Percentiles rank a stretch among this genome's conserved stretches.
phyloP scores from a whole-genome alignment of 2,113 vertebrate species.

The Scatophagus argus region DNA sequence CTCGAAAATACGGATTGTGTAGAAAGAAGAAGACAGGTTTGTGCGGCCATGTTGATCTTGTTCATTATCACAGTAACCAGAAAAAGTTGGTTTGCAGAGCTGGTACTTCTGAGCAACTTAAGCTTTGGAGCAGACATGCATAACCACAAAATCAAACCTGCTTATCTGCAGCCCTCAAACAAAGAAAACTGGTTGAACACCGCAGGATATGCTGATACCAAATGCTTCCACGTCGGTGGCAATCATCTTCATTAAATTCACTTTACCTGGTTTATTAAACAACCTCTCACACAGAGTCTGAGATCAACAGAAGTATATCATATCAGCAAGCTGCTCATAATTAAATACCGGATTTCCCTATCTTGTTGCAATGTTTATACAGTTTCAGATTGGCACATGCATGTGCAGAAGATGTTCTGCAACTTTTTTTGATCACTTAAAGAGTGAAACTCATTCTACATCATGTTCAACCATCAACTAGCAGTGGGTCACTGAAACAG shows the following conservation, averaged over 20 bases:
- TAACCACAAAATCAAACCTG: background rate
- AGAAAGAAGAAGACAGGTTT: background rate
- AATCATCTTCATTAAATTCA: slow-evolving; percentile 3
- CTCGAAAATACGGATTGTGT: background rate
- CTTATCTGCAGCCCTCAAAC: slow-evolving; percentile 15
- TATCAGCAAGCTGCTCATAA: background rate
- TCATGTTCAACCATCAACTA: background rate
- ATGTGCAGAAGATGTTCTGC: background rate
- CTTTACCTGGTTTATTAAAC: background rate
- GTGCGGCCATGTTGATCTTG: background rate
- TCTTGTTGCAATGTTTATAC: background rate
- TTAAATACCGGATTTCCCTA: background rate
- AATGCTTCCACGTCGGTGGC: background rate
- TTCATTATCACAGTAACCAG: background rate
- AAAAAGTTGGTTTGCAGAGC: background rate
- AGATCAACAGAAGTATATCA: background rate
- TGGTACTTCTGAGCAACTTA: background rate
- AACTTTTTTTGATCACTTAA: background rate
- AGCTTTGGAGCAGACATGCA: background rate
- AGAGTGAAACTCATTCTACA: background rate
- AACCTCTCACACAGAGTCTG: background rate
- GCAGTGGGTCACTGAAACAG: slow-evolving; percentile 15
- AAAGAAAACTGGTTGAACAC: background rate
- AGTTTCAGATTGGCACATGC: background rate
- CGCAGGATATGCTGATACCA: background rate